A percentile compares a stretch with the other conserved stretches of the same genome.
These are phyloP conservation scores for Oscheius sp. DNA, from an alignment of 2,888 invertebrate species.

Conservation along the genomic window DNA sequence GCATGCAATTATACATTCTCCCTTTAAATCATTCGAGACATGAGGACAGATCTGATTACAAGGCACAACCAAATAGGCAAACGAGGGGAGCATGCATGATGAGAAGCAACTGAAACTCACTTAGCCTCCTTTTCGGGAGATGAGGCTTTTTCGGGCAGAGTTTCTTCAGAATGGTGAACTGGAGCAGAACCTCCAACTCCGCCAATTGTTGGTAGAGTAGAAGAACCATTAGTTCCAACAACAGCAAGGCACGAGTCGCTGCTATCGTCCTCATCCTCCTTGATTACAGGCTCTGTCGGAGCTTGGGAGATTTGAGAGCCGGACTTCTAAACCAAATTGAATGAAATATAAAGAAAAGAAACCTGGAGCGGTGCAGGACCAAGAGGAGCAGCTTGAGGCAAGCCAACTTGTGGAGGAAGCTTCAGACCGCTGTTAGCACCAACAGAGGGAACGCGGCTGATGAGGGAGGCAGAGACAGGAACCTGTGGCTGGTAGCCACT, in stretches of 20 bases:
- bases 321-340: constrained; percentile 53
- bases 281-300: constrained; percentile 70
- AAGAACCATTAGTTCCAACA: constrained; percentile 38
- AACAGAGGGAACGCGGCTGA: constrained; percentile 29
- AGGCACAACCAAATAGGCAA: not conserved
- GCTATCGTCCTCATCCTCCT: constrained; percentile 71
- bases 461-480: constrained; percentile 34
- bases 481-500: constrained; percentile 17
- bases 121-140: constrained; percentile 31
- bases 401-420: constrained; percentile 21
- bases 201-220: constrained; percentile 24
- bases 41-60: not conserved
- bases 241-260: constrained; percentile 46
- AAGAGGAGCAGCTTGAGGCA: not conserved
- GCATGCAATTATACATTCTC: constrained; percentile 5
- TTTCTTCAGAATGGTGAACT: constrained; percentile 27
- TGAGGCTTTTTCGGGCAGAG: not conserved
- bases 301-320: constrained; percentile 70
- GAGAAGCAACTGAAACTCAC: constrained; percentile 25
- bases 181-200: constrained; percentile 19
- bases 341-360: not conserved
- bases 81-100: not conserved
- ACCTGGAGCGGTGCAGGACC: constrained; percentile 35
- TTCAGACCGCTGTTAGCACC: constrained; percentile 14
- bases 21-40: not conserved